phyloP scores from a whole-genome alignment of 2,113 vertebrate species.

The Geothlypis trichas region DNA sequence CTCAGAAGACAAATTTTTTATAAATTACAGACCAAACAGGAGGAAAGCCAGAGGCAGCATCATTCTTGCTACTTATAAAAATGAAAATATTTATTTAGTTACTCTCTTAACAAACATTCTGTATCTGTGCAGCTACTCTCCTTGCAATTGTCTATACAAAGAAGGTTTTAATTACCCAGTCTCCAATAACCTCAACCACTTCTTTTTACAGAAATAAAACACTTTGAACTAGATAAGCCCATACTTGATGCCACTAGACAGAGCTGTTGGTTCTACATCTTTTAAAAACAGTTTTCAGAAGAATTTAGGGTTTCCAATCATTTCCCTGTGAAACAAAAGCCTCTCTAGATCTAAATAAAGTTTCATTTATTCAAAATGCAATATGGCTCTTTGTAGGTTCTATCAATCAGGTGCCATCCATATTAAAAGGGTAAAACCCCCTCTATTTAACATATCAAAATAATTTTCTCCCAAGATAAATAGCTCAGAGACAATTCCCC shows the following conservation, averaged over 20 bases:
- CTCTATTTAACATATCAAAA: neutral
- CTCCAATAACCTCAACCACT: neutral
- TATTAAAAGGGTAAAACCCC: neutral
- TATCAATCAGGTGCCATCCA: neutral
- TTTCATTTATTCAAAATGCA: neutral
- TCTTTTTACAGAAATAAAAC: neutral
- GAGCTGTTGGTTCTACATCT: neutral
- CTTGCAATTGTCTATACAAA: neutral
- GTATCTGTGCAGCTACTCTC: neutral
- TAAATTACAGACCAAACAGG: neutral
- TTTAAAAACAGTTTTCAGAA: neutral
- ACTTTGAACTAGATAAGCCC: neutral
- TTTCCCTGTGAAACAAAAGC: neutral
- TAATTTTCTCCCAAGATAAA: conserved; percentile 35
- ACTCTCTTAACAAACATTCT: neutral
- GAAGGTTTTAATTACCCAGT: neutral
- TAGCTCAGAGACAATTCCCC: conserved; percentile 3
- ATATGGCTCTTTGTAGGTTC: neutral
- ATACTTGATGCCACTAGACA: neutral
- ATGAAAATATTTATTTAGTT: neutral
- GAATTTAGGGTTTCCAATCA: neutral
- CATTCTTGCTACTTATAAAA: neutral
- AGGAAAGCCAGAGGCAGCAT: neutral
- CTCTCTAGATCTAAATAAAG: neutral
- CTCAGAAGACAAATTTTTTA: neutral